Percentiles rank a stretch among this genome's conserved stretches.
phyloP scores from a whole-genome alignment of 53 echinoderm and acorn worm genomes.

The Luidia sarsii region DNA sequence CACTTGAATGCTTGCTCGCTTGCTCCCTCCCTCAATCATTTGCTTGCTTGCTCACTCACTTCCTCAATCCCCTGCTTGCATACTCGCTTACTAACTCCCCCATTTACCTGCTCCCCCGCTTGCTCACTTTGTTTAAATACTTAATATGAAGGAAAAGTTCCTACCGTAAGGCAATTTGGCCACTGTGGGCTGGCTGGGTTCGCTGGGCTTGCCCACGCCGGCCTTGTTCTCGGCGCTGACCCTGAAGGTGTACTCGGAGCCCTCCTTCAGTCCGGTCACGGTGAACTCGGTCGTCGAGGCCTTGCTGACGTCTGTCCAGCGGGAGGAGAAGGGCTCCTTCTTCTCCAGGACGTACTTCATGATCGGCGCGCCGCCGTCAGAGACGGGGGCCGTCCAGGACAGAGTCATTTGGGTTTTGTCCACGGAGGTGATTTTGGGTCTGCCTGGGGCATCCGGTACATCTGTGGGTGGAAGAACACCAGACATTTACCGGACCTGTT shows the following conservation, averaged over 20 bases:
- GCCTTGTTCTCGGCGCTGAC: conserved; percentile 97
- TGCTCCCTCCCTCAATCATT: too few relatives aligned
- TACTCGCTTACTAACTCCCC: too few relatives aligned
- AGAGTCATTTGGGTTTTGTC: conserved; percentile 82
- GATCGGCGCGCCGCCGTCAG: conserved; percentile 91
- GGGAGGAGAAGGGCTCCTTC: conserved; percentile 78
- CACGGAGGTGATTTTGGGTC: conserved; percentile 76
- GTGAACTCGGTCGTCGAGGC: conserved; percentile 68
- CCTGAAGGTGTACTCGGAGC: conserved; percentile 84
- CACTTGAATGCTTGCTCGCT: too few relatives aligned
- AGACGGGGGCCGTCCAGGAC: conserved; percentile 82
- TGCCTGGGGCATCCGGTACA: conserved; percentile 85
- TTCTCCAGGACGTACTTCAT: conserved; percentile 87
- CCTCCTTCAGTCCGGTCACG: conserved; percentile 77
- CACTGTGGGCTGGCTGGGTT: conserved; percentile 69
- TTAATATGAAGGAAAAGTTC: too few relatives aligned
- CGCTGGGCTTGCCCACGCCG: conserved; percentile 91
- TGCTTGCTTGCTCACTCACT: too few relatives aligned
- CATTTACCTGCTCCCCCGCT: too few relatives aligned
- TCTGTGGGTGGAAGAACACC: too few relatives aligned
- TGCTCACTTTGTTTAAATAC: too few relatives aligned
- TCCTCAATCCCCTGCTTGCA: too few relatives aligned
- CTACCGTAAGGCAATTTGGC: conserved; percentile 96
- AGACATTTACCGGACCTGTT: too few relatives aligned
- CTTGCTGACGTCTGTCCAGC: conserved; percentile 88